Conservation (phyloP, 37 sponge, comb jelly and placozoan genomes). For the Spongilla lacustris region DNA sequence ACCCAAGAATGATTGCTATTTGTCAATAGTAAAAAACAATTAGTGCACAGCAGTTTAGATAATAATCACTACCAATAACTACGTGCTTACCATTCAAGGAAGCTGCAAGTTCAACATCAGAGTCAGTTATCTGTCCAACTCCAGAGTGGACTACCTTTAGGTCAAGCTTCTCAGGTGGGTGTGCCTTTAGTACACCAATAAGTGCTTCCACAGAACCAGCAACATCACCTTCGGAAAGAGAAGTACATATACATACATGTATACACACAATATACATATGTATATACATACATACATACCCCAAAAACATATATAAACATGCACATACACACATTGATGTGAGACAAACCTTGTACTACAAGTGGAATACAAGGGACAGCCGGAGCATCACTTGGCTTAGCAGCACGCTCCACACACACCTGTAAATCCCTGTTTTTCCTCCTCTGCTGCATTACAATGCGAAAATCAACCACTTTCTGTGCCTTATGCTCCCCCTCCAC, state of each 20-base stretch:
- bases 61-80: too few relatives aligned
- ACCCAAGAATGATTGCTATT: constrained; percentile 68
- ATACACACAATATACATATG: too few relatives aligned
- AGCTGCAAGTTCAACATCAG: constrained; percentile 76
- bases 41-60: too few relatives aligned
- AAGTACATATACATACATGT: too few relatives aligned
- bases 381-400: background rate
- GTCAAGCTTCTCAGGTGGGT: constrained; percentile 50
- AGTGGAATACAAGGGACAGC: background rate
- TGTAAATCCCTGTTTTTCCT: background rate
- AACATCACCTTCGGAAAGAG: constrained; percentile 59
- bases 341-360: constrained; percentile 5
- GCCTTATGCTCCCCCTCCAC: constrained; percentile 5
- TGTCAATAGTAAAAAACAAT: background rate
- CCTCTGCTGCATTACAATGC: background rate
- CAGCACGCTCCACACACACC: background rate
- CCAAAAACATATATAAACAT: background rate
- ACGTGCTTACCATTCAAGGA: constrained; percentile 55
- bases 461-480: background rate
- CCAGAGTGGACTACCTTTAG: constrained; percentile 71
- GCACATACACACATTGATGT: background rate
- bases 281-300: background rate
- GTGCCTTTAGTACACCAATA: constrained; percentile 15
- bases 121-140: constrained; percentile 64
- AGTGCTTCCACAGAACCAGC: constrained; percentile 77